phyloP scores from a whole-genome alignment of 1,140 invertebrate genomes.

The Brachionus plicatilis region DNA sequence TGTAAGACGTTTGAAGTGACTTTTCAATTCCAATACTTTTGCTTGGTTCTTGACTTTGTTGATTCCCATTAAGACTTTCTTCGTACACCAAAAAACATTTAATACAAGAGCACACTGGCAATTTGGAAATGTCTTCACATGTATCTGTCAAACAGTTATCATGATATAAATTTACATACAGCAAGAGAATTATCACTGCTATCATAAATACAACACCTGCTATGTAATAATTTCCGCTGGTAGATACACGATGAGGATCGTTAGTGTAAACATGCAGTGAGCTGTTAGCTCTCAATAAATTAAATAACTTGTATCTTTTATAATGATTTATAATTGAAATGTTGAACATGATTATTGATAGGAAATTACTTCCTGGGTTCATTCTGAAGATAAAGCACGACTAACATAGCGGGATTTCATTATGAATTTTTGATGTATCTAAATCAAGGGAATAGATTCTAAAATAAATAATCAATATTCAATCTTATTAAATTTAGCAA shows the following conservation, averaged over 20 bases:
- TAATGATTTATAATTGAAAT: neutral
- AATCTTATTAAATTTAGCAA: neutral
- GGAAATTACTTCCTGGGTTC: neutral
- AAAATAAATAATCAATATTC: neutral
- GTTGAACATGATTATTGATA: neutral
- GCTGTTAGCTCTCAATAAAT: neutral
- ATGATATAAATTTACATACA: slow-evolving; percentile 33
- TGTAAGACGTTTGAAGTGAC: neutral
- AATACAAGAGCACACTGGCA: neutral
- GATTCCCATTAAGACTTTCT: neutral
- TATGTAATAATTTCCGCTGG: neutral
- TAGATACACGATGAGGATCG: neutral
- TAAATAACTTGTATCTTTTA: neutral
- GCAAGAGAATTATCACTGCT: slow-evolving; percentile 23
- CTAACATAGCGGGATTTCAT: neutral
- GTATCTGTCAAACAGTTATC: slow-evolving; percentile 16
- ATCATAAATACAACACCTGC: slow-evolving; percentile 22
- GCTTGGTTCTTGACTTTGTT: neutral
- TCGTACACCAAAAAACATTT: neutral
- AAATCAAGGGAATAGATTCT: neutral
- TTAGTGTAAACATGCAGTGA: neutral
- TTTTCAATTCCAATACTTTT: neutral
- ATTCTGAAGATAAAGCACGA: neutral
- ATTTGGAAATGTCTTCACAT: slow-evolving; percentile 8
- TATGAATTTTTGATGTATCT: neutral